Evolutionary conservation across 2,888 invertebrate species (phyloP).

Genomic region (Rhyacophila evoluta): DNA sequence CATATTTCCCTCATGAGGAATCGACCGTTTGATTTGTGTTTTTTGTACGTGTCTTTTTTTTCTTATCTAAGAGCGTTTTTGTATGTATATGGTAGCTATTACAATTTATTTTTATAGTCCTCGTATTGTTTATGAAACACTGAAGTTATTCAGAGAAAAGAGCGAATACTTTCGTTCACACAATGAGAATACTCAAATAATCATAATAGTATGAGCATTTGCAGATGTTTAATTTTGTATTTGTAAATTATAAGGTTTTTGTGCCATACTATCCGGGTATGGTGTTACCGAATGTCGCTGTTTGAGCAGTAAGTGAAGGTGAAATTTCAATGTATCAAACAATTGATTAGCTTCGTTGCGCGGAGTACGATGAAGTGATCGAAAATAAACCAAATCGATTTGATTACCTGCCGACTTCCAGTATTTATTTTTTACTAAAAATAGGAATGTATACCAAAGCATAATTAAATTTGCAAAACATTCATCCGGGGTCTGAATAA

Average conservation of each 20-base stretch:
- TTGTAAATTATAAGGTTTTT: constrained; percentile 37
- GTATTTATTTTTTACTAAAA: constrained; percentile 40
- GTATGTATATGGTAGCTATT: constrained; percentile 38
- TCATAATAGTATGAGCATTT: neutral
- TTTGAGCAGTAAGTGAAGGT: neutral
- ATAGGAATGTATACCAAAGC: constrained; percentile 42
- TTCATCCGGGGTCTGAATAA: constrained; percentile 17
- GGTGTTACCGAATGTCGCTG: constrained; percentile 51
- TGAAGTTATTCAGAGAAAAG: neutral
- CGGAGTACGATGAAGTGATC: neutral
- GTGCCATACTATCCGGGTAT: constrained; percentile 50
- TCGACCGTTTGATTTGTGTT: constrained; percentile 31
- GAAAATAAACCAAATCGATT: constrained; percentile 42
- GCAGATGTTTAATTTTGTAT: constrained; percentile 40
- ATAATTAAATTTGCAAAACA: constrained; percentile 26
- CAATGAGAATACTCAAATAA: constrained; percentile 51
- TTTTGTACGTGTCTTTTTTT: constrained; percentile 45
- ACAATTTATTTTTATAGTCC: constrained; percentile 46
- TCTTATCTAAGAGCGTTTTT: constrained; percentile 46
- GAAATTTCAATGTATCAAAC: constrained; percentile 26
- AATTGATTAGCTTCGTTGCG: neutral
- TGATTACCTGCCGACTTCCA: constrained; percentile 44
- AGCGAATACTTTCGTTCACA: constrained; percentile 28
- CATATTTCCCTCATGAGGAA: constrained; percentile 35
- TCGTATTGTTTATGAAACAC: constrained; percentile 38